These are phyloP conservation scores for Sparidentex hasta DNA, from an alignment of 2,797 vertebrate species.

Conservation along the genomic window DNA sequence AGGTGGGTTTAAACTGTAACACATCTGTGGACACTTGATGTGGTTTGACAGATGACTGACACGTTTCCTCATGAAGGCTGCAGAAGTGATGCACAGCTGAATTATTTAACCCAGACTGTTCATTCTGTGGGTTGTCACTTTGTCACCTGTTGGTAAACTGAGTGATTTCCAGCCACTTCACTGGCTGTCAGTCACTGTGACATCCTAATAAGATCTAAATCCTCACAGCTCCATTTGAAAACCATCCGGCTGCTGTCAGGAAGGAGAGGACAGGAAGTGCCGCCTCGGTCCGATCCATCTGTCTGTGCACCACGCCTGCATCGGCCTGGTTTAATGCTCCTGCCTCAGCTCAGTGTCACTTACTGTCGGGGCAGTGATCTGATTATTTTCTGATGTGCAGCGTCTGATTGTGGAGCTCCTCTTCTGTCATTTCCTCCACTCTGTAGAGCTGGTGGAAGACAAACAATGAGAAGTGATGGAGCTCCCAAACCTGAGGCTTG, in stretches of 20 bases:
- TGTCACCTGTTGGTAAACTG: slow-evolving; percentile 34
- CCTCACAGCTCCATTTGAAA: slow-evolving; percentile 28
- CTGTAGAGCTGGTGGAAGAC: background rate
- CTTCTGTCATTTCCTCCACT: background rate
- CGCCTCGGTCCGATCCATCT: background rate
- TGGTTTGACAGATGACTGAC: slow-evolving; percentile 6
- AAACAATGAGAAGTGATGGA: background rate
- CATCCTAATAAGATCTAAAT: slow-evolving; percentile 48
- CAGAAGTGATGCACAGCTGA: slow-evolving; percentile 3
- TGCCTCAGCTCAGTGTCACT: slow-evolving; percentile 14
- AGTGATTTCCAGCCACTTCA: slow-evolving; percentile 41
- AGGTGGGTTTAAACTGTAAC: background rate
- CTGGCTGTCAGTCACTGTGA: slow-evolving; percentile 36
- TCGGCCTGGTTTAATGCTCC: background rate
- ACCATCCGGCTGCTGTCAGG: slow-evolving; percentile 22
- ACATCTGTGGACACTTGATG: background rate
- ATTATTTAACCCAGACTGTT: slow-evolving; percentile 6
- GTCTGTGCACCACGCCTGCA: background rate
- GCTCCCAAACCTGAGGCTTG: background rate
- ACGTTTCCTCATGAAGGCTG: background rate
- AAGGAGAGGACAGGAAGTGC: slow-evolving; percentile 16
- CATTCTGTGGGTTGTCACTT: slow-evolving; percentile 18
- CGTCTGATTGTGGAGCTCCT: background rate
- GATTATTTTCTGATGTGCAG: background rate
- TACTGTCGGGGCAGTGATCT: slow-evolving; percentile 1